Conservation (phyloP, 2,113 vertebrate species). For the Ardeotis arabs region DNA sequence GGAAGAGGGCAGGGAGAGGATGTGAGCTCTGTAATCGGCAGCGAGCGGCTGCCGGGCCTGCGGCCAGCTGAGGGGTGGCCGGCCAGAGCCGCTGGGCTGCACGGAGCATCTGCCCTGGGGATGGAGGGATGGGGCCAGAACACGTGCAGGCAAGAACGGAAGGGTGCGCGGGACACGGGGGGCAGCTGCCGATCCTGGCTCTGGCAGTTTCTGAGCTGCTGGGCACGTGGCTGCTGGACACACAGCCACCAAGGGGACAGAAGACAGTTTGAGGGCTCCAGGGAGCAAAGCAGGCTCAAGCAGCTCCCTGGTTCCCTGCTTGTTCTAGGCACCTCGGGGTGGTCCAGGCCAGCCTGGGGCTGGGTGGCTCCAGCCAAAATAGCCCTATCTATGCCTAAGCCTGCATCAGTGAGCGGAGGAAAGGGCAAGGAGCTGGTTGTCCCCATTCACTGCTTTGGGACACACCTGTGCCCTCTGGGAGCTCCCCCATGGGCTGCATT, state of each 20-base stretch:
- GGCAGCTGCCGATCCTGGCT: neutral
- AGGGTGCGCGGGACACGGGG: too few species aligned
- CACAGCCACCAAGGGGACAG: neutral
- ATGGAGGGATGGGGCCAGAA: neutral
- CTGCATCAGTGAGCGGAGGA: neutral
- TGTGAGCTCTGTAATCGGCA: slow-evolving; percentile 51
- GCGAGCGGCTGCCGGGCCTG: neutral
- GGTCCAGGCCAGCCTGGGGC: neutral
- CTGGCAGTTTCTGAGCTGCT: neutral
- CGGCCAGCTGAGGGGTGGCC: neutral
- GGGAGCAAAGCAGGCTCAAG: neutral
- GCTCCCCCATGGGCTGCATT: neutral
- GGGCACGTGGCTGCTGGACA: neutral
- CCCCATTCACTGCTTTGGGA: neutral
- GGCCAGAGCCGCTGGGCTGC: neutral
- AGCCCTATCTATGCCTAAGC: neutral
- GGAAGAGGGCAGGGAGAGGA: slow-evolving; percentile 64
- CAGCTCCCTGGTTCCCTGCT: neutral
- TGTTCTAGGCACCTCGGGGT: neutral
- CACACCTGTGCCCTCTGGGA: neutral
- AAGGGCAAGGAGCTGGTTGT: neutral
- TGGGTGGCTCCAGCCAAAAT: neutral
- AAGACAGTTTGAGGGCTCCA: neutral
- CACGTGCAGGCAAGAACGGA: neutral
- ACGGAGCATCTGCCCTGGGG: neutral